phyloP scores from a whole-genome alignment of 2,113 vertebrate species.

The Chaetops frenatus region DNA sequence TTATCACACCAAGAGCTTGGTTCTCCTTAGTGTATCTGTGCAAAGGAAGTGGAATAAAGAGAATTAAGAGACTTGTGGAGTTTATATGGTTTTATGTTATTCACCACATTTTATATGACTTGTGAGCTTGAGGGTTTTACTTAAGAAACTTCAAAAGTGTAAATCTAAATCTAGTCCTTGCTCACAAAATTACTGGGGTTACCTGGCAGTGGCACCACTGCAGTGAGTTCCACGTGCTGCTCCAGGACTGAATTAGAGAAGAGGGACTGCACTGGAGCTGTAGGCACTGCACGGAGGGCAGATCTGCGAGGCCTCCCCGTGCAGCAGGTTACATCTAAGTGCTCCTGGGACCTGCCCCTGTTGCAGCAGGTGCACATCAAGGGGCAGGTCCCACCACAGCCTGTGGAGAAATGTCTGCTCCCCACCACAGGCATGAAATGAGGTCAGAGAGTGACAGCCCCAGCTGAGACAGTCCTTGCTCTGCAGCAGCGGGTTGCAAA shows the following conservation, averaged over 20 bases:
- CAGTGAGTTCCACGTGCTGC: accelerated
- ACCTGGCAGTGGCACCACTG: background rate
- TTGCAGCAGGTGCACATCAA: background rate
- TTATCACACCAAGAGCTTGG: background rate
- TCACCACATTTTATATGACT: background rate
- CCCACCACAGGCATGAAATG: background rate
- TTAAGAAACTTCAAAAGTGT: background rate
- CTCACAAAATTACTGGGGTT: background rate
- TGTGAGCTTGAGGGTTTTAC: background rate
- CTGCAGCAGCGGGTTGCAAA: background rate
- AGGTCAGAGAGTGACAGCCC: background rate
- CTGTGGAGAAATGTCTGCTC: background rate
- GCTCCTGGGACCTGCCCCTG: background rate
- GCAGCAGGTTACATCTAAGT: background rate
- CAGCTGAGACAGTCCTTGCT: background rate
- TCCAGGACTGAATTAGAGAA: accelerated
- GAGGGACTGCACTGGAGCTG: background rate
- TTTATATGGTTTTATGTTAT: background rate
- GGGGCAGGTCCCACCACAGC: background rate
- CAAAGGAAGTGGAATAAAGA: background rate
- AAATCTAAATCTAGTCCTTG: background rate
- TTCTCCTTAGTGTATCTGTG: background rate
- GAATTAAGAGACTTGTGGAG: background rate
- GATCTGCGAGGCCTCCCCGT: accelerated
- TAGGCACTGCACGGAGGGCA: background rate